Evolutionary conservation across 2,113 vertebrate genomes (phyloP).

Genomic region (Vulpes lagopus): DNA sequence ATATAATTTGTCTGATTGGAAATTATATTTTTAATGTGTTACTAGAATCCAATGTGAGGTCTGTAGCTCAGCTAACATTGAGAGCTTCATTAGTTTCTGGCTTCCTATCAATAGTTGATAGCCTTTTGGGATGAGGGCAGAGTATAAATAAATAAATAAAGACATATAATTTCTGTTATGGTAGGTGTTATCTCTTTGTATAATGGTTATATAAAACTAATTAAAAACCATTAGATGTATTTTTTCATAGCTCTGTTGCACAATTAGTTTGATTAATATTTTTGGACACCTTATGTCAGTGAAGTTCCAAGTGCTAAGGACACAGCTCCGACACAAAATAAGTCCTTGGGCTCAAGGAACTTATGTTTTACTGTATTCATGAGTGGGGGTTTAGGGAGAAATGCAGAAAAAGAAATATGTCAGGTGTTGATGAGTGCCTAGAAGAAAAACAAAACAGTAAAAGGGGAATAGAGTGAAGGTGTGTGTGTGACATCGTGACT

Average conservation of each 20-base stretch:
- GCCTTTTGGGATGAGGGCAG: background rate
- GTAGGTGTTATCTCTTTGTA: background rate
- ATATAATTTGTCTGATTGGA: background rate
- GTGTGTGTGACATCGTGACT: background rate
- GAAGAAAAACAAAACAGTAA: background rate
- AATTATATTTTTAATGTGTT: conserved; percentile 14
- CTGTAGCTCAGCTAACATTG: background rate
- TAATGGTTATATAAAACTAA: background rate
- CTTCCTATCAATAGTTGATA: background rate
- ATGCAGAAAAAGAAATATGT: background rate
- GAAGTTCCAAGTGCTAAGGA: background rate
- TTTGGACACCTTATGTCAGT: background rate
- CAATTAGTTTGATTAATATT: background rate
- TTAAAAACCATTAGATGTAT: background rate
- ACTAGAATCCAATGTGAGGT: background rate
- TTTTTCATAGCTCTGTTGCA: background rate
- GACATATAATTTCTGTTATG: background rate
- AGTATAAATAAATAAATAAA: background rate
- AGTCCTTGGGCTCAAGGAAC: background rate
- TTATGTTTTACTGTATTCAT: background rate
- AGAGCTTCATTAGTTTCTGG: background rate
- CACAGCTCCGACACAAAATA: background rate
- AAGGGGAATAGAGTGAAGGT: background rate
- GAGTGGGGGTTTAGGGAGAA: background rate
- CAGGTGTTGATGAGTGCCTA: background rate